A percentile compares a stretch with the other conserved stretches of the same genome.
phyloP scores from a whole-genome alignment of 2,797 vertebrate species.

The Pelochelys cantorii region DNA sequence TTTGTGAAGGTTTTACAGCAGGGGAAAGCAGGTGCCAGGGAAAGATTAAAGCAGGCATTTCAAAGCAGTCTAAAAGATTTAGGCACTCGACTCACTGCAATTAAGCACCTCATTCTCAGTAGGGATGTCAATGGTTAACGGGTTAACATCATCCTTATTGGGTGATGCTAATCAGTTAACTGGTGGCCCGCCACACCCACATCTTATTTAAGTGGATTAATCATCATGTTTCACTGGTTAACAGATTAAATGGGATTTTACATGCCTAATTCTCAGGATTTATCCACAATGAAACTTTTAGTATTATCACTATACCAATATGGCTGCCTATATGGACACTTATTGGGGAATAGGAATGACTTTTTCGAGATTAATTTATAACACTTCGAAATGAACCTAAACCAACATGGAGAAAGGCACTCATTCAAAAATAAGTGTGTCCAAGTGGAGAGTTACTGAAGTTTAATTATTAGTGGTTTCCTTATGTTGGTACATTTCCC shows the following conservation, averaged over 20 bases:
- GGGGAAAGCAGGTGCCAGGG: rapidly evolving
- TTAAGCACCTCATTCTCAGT: background rate
- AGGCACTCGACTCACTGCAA: rapidly evolving
- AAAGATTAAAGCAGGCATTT: background rate
- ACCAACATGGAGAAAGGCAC: background rate
- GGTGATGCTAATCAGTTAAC: too few species aligned
- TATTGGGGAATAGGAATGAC: background rate
- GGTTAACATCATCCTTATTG: too few species aligned
- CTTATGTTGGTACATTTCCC: background rate
- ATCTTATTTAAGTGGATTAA: too few species aligned
- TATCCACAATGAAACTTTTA: background rate
- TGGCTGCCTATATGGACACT: background rate
- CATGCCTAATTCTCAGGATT: background rate
- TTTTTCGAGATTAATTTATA: background rate
- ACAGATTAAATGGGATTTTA: too few species aligned
- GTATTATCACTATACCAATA: background rate
- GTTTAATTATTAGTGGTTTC: rapidly evolving
- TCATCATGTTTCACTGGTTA: too few species aligned
- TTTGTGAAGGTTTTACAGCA: rapidly evolving
- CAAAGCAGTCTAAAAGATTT: rapidly evolving
- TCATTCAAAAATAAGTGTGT: background rate
- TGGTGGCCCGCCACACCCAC: too few species aligned
- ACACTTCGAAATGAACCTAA: rapidly evolving
- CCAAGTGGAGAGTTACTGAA: rapidly evolving
- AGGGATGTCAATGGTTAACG: too few species aligned